These are phyloP conservation scores for Bombus turneri DNA, from an alignment of 1,140 invertebrate species.

Conservation along the genomic window DNA sequence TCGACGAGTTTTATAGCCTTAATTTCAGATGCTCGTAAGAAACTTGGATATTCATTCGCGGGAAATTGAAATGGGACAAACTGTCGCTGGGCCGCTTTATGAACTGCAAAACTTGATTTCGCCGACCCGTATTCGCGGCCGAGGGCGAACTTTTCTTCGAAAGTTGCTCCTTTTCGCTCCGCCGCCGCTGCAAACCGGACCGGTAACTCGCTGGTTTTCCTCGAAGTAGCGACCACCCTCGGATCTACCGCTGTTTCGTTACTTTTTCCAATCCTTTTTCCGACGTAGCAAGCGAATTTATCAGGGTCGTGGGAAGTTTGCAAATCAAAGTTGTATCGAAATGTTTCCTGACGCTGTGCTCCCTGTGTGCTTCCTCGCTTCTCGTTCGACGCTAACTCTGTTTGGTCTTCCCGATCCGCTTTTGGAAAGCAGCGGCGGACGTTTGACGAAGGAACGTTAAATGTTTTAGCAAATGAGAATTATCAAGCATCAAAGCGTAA, in stretches of 20 bases:
- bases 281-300: conserved; percentile 3
- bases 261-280: neutral
- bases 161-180: neutral
- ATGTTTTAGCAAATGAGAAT: neutral
- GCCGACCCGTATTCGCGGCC: neutral
- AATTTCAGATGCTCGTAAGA: conserved; percentile 2
- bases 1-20: conserved; percentile 27
- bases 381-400: neutral
- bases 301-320: conserved; percentile 10
- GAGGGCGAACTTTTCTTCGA: conserved; percentile 20
- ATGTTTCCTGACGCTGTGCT: neutral
- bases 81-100: conserved; percentile 25
- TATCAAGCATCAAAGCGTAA: neutral
- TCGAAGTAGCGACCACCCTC: neutral
- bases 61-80: conserved; percentile 39
- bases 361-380: neutral
- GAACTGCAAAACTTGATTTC: conserved; percentile 43
- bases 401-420: too few relatives aligned
- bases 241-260: neutral
- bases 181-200: neutral
- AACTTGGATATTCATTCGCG: conserved; percentile 31
- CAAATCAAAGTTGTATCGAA: conserved; percentile 31
- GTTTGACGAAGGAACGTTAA: neutral
- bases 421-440: neutral
- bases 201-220: neutral